phyloP scores from a whole-genome alignment of 2,888 invertebrate species.

The Dione juno region DNA sequence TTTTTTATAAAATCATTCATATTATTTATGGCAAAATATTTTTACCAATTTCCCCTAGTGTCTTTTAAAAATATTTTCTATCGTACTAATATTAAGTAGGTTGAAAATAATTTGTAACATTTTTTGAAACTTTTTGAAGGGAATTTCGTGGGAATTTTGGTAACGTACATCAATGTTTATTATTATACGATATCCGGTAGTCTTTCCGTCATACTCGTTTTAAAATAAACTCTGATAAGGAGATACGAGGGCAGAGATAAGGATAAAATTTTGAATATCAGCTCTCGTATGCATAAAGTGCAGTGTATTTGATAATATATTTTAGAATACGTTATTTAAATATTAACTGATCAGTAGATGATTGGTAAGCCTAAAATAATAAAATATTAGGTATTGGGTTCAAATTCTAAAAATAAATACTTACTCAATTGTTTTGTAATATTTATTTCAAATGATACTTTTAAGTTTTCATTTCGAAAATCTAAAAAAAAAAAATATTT shows the following conservation, averaged over 20 bases:
- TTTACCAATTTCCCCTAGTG: background rate
- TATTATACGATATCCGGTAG: constrained; percentile 33
- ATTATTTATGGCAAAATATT: too few species aligned
- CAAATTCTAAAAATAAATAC: too few species aligned
- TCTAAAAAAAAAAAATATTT: too few species aligned
- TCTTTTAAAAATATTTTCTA: too few species aligned
- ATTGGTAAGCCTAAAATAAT: too few species aligned
- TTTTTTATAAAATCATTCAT: too few species aligned
- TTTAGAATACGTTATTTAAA: background rate
- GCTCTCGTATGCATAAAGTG: constrained; percentile 2
- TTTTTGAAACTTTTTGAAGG: background rate
- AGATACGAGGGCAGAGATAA: constrained; percentile 35
- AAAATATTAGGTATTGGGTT: too few species aligned
- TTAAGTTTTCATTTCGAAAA: too few species aligned
- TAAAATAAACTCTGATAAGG: constrained; percentile 37
- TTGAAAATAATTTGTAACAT: background rate
- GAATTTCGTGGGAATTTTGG: constrained; percentile 23
- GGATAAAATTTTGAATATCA: constrained; percentile 12
- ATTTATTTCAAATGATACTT: too few species aligned
- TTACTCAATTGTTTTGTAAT: too few species aligned
- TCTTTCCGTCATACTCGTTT: constrained; percentile 8
- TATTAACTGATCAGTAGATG: background rate
- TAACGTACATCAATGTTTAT: constrained; percentile 15
- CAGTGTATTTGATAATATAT: background rate
- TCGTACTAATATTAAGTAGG: too few species aligned